Conservation (phyloP, 2,888 invertebrate species). For the Stenichneumon culpator region DNA sequence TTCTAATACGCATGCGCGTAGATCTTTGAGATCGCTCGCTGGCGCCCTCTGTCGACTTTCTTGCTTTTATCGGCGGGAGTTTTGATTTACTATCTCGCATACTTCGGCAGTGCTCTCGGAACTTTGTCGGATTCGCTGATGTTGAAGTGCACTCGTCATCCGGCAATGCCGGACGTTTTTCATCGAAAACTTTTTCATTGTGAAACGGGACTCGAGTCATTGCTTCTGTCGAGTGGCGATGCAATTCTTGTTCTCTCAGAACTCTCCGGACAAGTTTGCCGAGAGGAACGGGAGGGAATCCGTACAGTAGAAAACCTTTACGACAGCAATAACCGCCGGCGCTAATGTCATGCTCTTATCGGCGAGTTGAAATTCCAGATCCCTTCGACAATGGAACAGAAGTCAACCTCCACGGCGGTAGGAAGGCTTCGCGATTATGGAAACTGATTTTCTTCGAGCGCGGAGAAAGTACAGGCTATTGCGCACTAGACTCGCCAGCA, state of each 20-base stretch:
- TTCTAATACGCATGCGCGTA: too few species aligned
- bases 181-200: background rate
- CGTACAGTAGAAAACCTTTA: constrained; percentile 36
- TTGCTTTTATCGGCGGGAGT: too few species aligned
- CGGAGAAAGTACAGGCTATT: constrained; percentile 22
- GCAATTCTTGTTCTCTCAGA: constrained; percentile 1
- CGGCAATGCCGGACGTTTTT: background rate
- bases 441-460: constrained; percentile 59
- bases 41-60: too few species aligned
- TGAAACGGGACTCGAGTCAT: too few species aligned
- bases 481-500: constrained; percentile 35
- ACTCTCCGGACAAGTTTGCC: background rate
- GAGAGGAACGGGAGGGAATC: constrained; percentile 23
- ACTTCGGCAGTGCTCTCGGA: too few species aligned
- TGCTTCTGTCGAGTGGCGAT: too few species aligned
- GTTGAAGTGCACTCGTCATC: background rate
- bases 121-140: too few species aligned
- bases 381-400: constrained; percentile 53
- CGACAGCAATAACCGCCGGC: constrained; percentile 44
- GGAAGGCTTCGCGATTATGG: constrained; percentile 45
- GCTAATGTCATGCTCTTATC: constrained; percentile 61
- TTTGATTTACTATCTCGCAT: too few species aligned
- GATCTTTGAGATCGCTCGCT: too few species aligned
- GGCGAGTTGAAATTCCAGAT: constrained; percentile 17
- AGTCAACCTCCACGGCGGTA: constrained; percentile 10